These are phyloP conservation scores for Phragmatobia fuliginosa DNA, from an alignment of 2,888 invertebrate species.

Conservation along the genomic window DNA sequence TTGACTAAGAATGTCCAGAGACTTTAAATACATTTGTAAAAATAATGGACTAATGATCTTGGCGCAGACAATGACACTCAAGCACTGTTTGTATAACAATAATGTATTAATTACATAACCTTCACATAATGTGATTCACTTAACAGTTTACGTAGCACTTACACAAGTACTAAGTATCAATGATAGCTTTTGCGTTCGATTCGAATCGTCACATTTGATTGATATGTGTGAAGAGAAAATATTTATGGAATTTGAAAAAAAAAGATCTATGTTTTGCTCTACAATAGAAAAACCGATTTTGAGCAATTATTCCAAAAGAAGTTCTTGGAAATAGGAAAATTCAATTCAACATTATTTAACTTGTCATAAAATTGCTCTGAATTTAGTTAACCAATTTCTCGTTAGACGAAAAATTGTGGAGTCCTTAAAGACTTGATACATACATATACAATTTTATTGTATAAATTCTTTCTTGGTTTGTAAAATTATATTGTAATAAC, in stretches of 20 bases:
- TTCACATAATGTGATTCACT: conserved; percentile 34
- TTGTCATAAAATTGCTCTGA: too few relatives aligned
- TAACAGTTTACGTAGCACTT: conserved; percentile 23
- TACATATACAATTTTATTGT: too few relatives aligned
- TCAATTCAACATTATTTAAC: too few relatives aligned
- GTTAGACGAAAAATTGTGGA: too few relatives aligned
- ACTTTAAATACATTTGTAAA: background rate
- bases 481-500: too few relatives aligned
- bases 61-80: conserved; percentile 49
- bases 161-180: conserved; percentile 30
- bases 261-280: too few relatives aligned
- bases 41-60: conserved; percentile 55
- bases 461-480: background rate
- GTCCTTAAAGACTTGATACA: too few relatives aligned
- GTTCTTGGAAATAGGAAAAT: too few relatives aligned
- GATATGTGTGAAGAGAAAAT: conserved; percentile 43
- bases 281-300: too few relatives aligned
- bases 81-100: conserved; percentile 39
- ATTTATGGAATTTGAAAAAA: conserved; percentile 16
- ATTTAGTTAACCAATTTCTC: too few relatives aligned
- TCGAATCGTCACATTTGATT: conserved; percentile 25
- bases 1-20: background rate
- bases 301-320: too few relatives aligned
- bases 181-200: conserved; percentile 26
- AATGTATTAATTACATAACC: conserved; percentile 22